A percentile compares a stretch with the other conserved stretches of the same genome.
phyloP scores from a whole-genome alignment of 92 coral and sea anemone genomes.

The Pocillopora meandrina region DNA sequence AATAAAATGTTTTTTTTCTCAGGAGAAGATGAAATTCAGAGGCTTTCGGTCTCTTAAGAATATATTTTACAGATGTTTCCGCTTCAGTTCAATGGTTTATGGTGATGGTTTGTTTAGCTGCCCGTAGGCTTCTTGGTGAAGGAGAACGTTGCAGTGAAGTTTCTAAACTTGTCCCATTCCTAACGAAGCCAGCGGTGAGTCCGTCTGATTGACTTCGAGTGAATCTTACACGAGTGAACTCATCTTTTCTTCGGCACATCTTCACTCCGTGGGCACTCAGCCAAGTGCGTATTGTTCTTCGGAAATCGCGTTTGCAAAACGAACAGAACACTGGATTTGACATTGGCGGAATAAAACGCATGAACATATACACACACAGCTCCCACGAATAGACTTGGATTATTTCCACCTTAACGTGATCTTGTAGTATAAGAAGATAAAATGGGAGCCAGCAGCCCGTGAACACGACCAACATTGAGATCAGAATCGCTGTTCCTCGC shows the following conservation, averaged over 20 bases:
- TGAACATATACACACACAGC: background rate
- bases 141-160: background rate
- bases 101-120: too few species aligned
- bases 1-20: too few species aligned
- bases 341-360: slow-evolving; percentile 56
- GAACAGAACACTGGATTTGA: slow-evolving; percentile 52
- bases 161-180: background rate
- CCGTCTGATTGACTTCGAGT: background rate
- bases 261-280: background rate
- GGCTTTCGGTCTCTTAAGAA: background rate
- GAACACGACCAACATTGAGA: slow-evolving; percentile 48
- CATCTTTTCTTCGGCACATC: background rate
- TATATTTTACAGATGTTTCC: background rate
- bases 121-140: background rate
- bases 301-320: slow-evolving; percentile 57
- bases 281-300: slow-evolving; percentile 16
- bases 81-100: background rate
- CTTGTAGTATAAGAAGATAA: slow-evolving; percentile 25
- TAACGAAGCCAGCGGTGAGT: background rate
- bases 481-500: slow-evolving; percentile 36
- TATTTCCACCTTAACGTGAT: slow-evolving; percentile 1
- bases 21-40: too few species aligned
- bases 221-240: background rate
- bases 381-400: slow-evolving; percentile 39
- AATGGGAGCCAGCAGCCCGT: slow-evolving; percentile 55